Evolutionary conservation across 2,888 invertebrate genomes (phyloP), one percentile per base, ranked within the genome.

Genomic region (Andrena chrysosceles): DNA sequence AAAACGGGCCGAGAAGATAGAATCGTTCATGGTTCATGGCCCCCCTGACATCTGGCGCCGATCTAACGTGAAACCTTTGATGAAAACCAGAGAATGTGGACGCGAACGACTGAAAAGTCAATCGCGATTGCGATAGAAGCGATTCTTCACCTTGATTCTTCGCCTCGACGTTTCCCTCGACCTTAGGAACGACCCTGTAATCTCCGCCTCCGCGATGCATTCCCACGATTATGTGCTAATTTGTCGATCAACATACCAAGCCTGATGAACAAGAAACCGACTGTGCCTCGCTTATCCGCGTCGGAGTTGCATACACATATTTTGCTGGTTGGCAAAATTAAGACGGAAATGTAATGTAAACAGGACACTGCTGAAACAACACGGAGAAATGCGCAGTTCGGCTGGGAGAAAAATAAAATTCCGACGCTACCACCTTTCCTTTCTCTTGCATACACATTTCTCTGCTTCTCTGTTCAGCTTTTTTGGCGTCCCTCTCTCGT

Each of bases 61-160:
- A 54, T 20, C 31, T 64, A 69, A 63, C 49, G 56, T 35, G 31
- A 60, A 77, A 77, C 35, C 49, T 20, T 84, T 31, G 49, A 69
- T 72, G 48, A 69, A 54, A 81, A 75, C 62, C 31, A 23, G 56
- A 71, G 68, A 79, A 68, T 70, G 60, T 75, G 16, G 29, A 73
- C 54, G 71, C 71, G 42, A 59, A 74, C 63, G 35, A 49, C 42
- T 75, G 69, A 56, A 71, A 78, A 78, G 63, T 85, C 76, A 67
- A 87, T 84, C 69, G 78, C 78, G 85, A 86, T 83, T 83, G 83
- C 82, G 79, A 48, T 59, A 60, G 49, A 35, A 74, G 49, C 42
- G 62, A 80, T 80, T 56, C 68, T 69, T 83, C 75, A 62, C 79
- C 67, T 80, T 69, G 66, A 62, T 31, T 72, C 62, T 52, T 35